These are phyloP conservation scores for Pituophis catenifer DNA, from an alignment of 2,113 vertebrate genomes.

Conservation along the genomic window DNA sequence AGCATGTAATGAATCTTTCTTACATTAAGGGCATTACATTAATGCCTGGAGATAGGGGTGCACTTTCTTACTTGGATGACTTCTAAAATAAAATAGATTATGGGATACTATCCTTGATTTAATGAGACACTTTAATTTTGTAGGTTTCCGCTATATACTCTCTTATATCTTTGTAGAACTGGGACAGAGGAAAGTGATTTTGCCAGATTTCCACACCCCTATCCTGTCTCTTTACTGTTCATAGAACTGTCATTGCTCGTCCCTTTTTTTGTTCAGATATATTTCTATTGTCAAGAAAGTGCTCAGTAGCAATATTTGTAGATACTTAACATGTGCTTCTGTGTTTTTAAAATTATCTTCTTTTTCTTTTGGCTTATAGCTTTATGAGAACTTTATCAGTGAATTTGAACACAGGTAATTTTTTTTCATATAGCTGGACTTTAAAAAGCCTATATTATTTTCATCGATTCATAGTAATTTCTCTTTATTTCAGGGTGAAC, in stretches of 20 bases:
- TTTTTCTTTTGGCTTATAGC: conserved; percentile 66
- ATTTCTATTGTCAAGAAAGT: fast-evolving
- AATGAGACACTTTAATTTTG: not conserved
- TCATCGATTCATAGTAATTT: fast-evolving
- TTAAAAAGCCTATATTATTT: not conserved
- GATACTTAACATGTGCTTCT: not conserved
- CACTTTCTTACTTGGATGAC: not conserved
- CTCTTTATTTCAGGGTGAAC: conserved; percentile 83
- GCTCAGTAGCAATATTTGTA: fast-evolving
- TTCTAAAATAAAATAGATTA: not conserved
- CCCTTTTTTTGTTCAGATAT: not conserved
- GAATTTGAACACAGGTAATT: conserved; percentile 97
- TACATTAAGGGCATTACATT: not conserved
- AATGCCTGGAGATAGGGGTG: not conserved
- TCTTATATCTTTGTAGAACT: not conserved
- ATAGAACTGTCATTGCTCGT: not conserved
- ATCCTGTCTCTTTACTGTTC: not conserved
- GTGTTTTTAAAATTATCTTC: not conserved
- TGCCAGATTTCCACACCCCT: not conserved
- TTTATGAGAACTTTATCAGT: conserved; percentile 96
- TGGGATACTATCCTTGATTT: not conserved
- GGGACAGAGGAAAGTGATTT: not conserved
- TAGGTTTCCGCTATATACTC: not conserved
- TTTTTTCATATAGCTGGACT: not conserved
- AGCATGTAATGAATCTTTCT: not conserved